Base-by-base conservation (phyloP, 1,140 invertebrate species). In the Cylas formicarius region DNA sequence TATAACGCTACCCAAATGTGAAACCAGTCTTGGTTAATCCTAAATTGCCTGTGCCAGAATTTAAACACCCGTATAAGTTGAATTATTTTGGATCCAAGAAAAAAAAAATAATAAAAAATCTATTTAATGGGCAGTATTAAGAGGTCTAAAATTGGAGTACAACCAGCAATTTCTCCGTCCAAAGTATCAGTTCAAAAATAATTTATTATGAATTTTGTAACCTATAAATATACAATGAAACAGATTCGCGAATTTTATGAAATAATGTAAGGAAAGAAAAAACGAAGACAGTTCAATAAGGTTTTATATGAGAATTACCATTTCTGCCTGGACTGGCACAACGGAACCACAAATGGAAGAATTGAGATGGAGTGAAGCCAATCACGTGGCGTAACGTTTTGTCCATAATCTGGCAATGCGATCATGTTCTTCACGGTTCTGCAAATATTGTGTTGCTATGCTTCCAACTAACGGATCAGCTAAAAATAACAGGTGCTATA, bases 371-470 rank as follows among this genome's bases (percentile, higher is more conserved):
- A 16, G 23, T 21, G 33, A 27, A 48, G 24, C 33, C 50, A 64
- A 77, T 90, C 86, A 93, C 76, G 90, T 92, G 42, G 92, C 90
- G 68, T 94, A 99, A 59, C 93, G 80, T 69, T 97, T 97, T 57
- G 94, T 98, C 95, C 95, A 99, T 52, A 95, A 80, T 65, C 93
- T 81, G 50, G 95, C 95, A 67, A 94, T 94, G 65, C 91, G 83
- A 73, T 99, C 95, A 63, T 98, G 94, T 68, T 97, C 93, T 69
- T 94, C 89, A 40, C 93, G 77, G 72, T 98, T 97, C 67, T 94
- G 90, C 53, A 96, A 74, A 74, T 95, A 98, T 76, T 97, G 92
- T 50, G 91, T 94, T 23, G 94, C 94, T 74, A 99, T 97, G 68
- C 90, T 96, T 41, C 93, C 93, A 24, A 98, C 95, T 58, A 98